Base-by-base conservation (phyloP, 1,140 invertebrate genomes). In the Bombus superbus region DNA sequence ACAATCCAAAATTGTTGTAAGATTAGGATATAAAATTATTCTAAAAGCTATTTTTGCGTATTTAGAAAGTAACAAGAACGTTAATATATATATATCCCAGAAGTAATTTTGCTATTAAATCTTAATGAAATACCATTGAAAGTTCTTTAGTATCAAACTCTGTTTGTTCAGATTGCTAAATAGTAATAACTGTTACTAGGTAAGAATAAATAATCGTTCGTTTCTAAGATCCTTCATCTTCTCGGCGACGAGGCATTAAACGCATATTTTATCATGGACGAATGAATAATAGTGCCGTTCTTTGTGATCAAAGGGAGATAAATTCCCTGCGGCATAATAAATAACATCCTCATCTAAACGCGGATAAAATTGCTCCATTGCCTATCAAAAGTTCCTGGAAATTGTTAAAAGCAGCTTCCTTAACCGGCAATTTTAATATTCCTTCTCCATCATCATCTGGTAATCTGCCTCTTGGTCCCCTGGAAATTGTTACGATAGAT, bases 321-420 rank as follows among this genome's bases (percentile, higher is more conserved):
- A 85, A 85, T 79, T 80, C 79, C 76, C 82, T 79, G 38, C 32
- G 53, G 83, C 40, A 62, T 80, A 85, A 85, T 85, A 85, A 85
- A 80, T 85, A 85, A 85, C 68, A 79, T 85, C 32, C 83, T 72
- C 76, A 4, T 72, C 66, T 53, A 47, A 85, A 71, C 22, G 47
- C 18, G 32, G 9, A 47, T 25, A 42, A 85, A 85, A 85, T 79
- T 71, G 76, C 57, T 69, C 11, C 57, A 69, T 79, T 71, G 35
- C 75, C 40, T 53, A 68, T 77, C 73, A 83, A 35, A 40, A 68
- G 62, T 40, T 76, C 2, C 44, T 35, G 74, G 74, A 83, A 83
- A 83, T 83, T 77, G 62, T 77, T 68, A 22, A 57, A 83, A 53
- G 44, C 44, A 15, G n/a, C 35, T 47, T 25, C 32, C 69, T 68